A percentile compares a stretch with the other conserved stretches of the same genome.
These are phyloP conservation scores for Atlantisia rogersi DNA, from an alignment of 2,113 vertebrate genomes.

Conservation along the genomic window DNA sequence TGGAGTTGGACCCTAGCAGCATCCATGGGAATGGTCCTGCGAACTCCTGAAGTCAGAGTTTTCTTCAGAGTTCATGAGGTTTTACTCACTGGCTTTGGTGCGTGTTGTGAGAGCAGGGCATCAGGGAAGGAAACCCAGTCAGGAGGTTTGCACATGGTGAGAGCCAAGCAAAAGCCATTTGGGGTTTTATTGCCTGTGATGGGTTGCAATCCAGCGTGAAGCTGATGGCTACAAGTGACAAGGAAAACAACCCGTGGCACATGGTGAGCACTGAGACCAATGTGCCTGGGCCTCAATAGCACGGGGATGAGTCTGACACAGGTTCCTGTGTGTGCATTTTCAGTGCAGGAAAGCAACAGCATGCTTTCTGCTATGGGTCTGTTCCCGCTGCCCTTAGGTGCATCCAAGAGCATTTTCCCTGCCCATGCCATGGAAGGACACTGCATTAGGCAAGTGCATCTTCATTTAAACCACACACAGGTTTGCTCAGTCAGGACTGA, in stretches of 20 bases:
- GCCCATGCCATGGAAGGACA: rapidly evolving
- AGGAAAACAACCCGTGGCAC: neutral
- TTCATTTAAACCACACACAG: neutral
- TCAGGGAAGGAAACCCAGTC: neutral
- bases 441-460: neutral
- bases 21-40: neutral
- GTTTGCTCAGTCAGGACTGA: neutral
- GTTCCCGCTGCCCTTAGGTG: neutral
- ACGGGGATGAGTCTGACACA: rapidly evolving
- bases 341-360: neutral
- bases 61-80: neutral
- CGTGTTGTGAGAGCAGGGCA: neutral
- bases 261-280: rapidly evolving
- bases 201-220: neutral
- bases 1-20: neutral
- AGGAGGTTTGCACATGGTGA: neutral
- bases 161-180: neutral
- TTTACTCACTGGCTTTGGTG: neutral
- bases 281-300: rapidly evolving
- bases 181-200: neutral
- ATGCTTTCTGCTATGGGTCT: rapidly evolving
- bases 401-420: neutral
- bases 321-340: neutral
- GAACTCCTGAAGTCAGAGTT: neutral
- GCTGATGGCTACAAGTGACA: neutral